Base-by-base conservation (phyloP, 2,797 vertebrate species). In the Protonibea diacanthus region DNA sequence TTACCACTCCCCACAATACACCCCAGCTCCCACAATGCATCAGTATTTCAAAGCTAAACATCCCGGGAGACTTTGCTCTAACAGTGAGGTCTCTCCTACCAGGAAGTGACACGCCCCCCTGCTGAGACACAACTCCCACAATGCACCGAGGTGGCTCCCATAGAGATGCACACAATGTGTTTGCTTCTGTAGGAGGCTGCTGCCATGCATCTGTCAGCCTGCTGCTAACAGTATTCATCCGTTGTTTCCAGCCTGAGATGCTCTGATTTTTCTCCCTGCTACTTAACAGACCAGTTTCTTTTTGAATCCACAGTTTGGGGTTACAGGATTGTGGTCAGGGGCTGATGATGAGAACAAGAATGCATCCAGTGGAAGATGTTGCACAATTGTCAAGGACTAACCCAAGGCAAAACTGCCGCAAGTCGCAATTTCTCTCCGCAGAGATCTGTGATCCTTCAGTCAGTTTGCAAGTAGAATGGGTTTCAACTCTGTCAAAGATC, bases 101-200 rank as follows among this genome's bases (percentile, higher is more conserved):
- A 90, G 90, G 90, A 94, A 93, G 92, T 93, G 94, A 93, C 92
- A 93, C 71, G 1, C 85, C 86, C 86, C 80, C 92, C 89, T 81
- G 90, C 89, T 91, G 94, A 82, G 89, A 85, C 63, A 80, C 88
- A 90, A 84, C 87, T 93, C 91, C 91, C 91, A 93, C 81, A 91
- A 91, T 93, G 90, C 90, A 91, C 78, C 9, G 61, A 86, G 87
- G 84, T 88, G 74, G 67, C 85, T 86, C 87, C 91, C 88, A 80
- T 76, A 66, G 91, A 85, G 86, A 84, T 72, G 49, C 76, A 21
- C 78, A 64, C 76, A 62, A 68, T 86, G 80, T 88, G 81, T 86
- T 88, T 77, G 82, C 77, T 84, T 23, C 72, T 70, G 61, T 80
- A 58, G 74, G 81, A 86, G 72, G 77, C 72, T 70, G 71, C 80